These are phyloP conservation scores for Hyppa rectilinea DNA, from an alignment of 2,888 invertebrate species.

Conservation along the genomic window DNA sequence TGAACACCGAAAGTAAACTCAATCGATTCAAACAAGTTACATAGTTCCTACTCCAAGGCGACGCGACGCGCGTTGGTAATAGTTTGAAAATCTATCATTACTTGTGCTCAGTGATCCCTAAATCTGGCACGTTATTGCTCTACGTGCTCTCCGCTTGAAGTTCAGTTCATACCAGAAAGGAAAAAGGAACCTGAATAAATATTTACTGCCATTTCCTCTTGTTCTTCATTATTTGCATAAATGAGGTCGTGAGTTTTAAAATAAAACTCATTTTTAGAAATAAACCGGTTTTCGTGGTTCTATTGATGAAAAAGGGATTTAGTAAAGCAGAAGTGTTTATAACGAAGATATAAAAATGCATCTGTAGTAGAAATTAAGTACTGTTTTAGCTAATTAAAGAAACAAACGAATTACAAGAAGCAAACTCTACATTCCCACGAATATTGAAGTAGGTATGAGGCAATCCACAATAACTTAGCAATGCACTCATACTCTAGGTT, in stretches of 20 bases:
- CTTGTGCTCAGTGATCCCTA: slow-evolving; percentile 39
- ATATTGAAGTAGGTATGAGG: too few relatives aligned
- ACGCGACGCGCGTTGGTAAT: background rate
- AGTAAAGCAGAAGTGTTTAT: background rate
- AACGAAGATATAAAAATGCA: background rate
- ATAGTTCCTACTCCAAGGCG: slow-evolving; percentile 9
- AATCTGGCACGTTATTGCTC: slow-evolving; percentile 32
- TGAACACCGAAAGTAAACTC: background rate
- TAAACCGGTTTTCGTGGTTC: background rate
- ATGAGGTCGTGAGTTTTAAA: slow-evolving; percentile 19
- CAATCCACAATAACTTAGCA: background rate
- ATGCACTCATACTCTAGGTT: background rate
- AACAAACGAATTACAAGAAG: too few relatives aligned
- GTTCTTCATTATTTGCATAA: slow-evolving; percentile 38
- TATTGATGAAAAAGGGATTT: background rate
- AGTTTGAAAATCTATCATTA: slow-evolving; percentile 49
- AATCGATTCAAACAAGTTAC: slow-evolving; percentile 12
- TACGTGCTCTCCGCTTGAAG: slow-evolving; percentile 29
- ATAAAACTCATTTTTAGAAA: slow-evolving; percentile 7
- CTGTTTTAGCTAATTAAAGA: too few relatives aligned
- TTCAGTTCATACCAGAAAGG: slow-evolving; percentile 6
- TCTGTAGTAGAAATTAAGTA: too few relatives aligned
- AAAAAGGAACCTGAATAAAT: slow-evolving; percentile 43
- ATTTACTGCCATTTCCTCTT: slow-evolving; percentile 24
- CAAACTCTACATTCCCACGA: too few relatives aligned